These are phyloP conservation scores for Loriculus beryllinus DNA, from an alignment of 2,797 vertebrate genomes.

Conservation along the genomic window DNA sequence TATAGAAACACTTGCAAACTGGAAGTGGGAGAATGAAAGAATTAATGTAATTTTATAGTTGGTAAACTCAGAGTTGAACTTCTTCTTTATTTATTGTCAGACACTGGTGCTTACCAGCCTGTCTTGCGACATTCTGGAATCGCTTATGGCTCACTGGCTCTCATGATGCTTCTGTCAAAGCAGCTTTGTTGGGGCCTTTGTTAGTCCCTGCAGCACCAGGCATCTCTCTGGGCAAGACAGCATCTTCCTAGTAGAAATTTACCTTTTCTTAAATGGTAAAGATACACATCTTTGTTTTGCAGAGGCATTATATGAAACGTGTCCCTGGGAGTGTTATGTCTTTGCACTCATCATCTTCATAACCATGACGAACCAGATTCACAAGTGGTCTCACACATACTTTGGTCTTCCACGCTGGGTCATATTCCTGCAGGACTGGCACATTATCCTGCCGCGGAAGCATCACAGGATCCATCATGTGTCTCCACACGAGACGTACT, in stretches of 20 bases:
- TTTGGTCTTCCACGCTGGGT: conserved; percentile 93
- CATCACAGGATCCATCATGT: conserved; percentile 97
- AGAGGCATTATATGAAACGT: conserved; percentile 84
- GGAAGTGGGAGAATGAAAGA: background rate
- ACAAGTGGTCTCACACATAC: conserved; percentile 99
- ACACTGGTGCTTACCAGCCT: background rate
- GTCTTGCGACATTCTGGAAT: background rate
- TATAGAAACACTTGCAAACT: background rate
- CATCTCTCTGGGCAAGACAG: background rate
- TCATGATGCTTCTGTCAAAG: background rate
- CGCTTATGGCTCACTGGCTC: background rate
- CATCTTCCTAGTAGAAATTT: background rate
- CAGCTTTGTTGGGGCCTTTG: background rate
- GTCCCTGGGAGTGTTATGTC: conserved; percentile 91
- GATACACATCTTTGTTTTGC: conserved; percentile 21
- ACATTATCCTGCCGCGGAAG: conserved; percentile 92
- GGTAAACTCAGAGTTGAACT: background rate
- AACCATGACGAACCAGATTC: conserved; percentile 98
- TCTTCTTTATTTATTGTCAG: background rate
- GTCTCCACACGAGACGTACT: conserved; percentile 96
- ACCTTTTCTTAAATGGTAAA: background rate
- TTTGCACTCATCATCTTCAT: conserved; percentile 91
- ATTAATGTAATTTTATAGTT: background rate
- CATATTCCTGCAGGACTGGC: conserved; percentile 88
- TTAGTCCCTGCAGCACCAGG: background rate